Evolutionary conservation across 2,113 vertebrate genomes (phyloP).

Genomic region (Menidia beryllina): DNA sequence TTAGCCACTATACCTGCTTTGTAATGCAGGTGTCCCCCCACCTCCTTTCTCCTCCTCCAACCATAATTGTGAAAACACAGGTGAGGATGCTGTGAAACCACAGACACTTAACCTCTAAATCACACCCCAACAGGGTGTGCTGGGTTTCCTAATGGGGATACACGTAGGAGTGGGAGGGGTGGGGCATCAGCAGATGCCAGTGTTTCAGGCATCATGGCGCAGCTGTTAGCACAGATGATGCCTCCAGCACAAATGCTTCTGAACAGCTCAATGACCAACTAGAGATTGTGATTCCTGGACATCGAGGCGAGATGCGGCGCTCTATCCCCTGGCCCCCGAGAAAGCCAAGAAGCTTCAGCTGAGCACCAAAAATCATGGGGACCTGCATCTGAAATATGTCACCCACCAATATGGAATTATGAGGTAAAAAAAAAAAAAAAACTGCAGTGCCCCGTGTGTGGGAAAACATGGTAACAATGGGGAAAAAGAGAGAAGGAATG

Average conservation of each 20-base stretch:
- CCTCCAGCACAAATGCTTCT: constrained; percentile 43
- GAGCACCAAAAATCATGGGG: constrained; percentile 15
- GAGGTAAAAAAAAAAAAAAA: not conserved
- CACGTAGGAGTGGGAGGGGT: not conserved
- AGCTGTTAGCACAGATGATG: constrained; percentile 82
- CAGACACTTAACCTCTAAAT: constrained; percentile 59
- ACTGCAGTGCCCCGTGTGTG: constrained; percentile 10
- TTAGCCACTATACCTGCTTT: constrained; percentile 43
- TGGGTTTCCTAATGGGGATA: constrained; percentile 30
- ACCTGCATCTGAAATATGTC: constrained; percentile 24
- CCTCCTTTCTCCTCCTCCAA: constrained; percentile 58
- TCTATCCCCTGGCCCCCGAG: not conserved
- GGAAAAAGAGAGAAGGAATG: constrained; percentile 6
- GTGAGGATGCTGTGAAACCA: constrained; percentile 62
- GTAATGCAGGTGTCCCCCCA: constrained; percentile 61
- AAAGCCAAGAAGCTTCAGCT: constrained; percentile 29
- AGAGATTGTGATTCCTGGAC: constrained; percentile 55
- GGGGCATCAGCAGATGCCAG: constrained; percentile 73
- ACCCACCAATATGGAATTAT: not conserved
- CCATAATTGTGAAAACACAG: constrained; percentile 71
- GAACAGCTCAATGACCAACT: constrained; percentile 42
- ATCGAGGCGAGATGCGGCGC: not conserved
- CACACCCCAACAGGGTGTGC: constrained; percentile 13
- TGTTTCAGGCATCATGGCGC: constrained; percentile 67
- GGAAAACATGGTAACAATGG: constrained; percentile 8